Conservation (phyloP, 2,797 vertebrate species). For the Karalla daura region DNA sequence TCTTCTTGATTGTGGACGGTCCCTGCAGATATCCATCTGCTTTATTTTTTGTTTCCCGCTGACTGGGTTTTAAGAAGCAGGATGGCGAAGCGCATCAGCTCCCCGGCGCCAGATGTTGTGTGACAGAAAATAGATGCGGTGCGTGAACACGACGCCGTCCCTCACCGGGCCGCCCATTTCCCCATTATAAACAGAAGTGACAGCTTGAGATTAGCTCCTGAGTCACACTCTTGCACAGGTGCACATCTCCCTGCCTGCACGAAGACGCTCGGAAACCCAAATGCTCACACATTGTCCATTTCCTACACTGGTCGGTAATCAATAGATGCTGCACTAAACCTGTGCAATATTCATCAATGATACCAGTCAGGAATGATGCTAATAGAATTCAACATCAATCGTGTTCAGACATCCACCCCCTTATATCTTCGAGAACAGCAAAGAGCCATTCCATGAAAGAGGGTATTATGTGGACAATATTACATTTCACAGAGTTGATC, state of each 20-base stretch:
- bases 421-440: slow-evolving; percentile 21
- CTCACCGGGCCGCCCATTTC: slow-evolving; percentile 61
- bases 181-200: slow-evolving; percentile 74
- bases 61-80: slow-evolving; percentile 71
- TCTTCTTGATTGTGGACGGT: slow-evolving; percentile 61
- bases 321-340: not conserved
- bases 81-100: slow-evolving; percentile 68
- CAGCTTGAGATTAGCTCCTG: slow-evolving; percentile 67
- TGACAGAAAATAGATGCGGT: slow-evolving; percentile 80
- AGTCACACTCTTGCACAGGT: not conserved
- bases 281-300: not conserved
- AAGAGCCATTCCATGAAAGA: slow-evolving; percentile 34
- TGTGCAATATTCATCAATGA: slow-evolving; percentile 11
- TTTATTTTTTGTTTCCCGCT: slow-evolving; percentile 58
- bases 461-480: slow-evolving; percentile 44
- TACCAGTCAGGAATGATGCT: slow-evolving; percentile 9
- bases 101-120: slow-evolving; percentile 78
- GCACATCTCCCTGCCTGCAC: not conserved
- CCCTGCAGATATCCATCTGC: slow-evolving; percentile 73
- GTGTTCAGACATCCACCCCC: slow-evolving; percentile 17
- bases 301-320: slow-evolving; percentile 11
- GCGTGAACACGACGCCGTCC: slow-evolving; percentile 61
- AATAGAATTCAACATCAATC: slow-evolving; percentile 18
- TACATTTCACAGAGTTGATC: slow-evolving; percentile 56
- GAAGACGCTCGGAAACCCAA: not conserved